phyloP scores from a whole-genome alignment of 2,888 invertebrate species.

The Monoplex corrugatus region DNA sequence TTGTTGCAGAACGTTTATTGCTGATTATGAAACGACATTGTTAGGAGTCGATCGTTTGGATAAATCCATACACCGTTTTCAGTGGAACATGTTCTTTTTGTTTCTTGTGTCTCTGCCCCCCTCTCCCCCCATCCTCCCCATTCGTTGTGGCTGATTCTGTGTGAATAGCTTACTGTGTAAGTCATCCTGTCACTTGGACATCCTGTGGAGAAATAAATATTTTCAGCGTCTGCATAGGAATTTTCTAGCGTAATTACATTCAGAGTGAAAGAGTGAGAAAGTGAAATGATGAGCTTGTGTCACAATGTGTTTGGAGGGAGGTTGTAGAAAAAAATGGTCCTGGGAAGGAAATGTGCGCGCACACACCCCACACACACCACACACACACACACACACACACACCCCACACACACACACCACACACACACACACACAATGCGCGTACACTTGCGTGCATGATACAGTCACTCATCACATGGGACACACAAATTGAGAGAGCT shows the following conservation, averaged over 20 bases:
- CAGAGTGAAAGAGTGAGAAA: neutral
- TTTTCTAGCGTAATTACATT: neutral
- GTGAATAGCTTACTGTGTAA: conserved; percentile 2
- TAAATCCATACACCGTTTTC: no score
- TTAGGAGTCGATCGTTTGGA: no score
- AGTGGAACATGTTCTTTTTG: no score
- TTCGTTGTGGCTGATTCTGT: neutral
- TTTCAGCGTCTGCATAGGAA: neutral
- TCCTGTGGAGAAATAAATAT: conserved; percentile 33
- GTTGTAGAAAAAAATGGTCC: neutral
- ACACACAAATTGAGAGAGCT: no score
- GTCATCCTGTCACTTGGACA: neutral
- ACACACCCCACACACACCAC: no score
- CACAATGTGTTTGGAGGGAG: neutral
- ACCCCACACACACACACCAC: neutral
- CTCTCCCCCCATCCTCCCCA: neutral
- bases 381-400: no score
- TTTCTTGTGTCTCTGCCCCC: neutral
- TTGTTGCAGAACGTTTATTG: no score
- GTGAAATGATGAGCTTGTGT: neutral
- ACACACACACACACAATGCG: neutral
- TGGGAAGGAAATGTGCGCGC: no score
- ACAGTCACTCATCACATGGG: no score
- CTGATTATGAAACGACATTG: no score
- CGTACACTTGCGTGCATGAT: no score